A percentile compares a stretch with the other conserved stretches of the same genome.
Evolutionary conservation across 2,888 invertebrate genomes (phyloP).

Genomic region (Drosophila peninsularis): DNA sequence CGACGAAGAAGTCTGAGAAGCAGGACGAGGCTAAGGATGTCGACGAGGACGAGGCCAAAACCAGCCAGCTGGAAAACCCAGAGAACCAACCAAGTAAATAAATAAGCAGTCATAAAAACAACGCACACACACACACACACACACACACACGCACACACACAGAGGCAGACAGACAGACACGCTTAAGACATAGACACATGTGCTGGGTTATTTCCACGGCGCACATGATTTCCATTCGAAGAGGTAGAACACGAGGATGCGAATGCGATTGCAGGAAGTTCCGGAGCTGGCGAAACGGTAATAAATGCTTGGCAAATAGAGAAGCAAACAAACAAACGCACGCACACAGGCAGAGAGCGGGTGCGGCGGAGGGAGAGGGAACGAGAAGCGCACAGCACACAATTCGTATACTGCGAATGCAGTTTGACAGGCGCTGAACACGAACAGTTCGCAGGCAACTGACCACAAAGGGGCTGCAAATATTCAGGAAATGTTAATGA

Average conservation of each 20-base stretch:
- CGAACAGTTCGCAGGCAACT: conserved; percentile 14
- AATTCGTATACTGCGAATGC: background rate
- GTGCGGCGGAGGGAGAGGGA: background rate
- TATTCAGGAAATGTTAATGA: background rate
- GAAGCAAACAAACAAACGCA: conserved; percentile 34
- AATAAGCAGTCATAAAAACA: conserved; percentile 79
- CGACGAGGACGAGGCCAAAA: conserved; percentile 40
- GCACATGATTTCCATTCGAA: conserved; percentile 60
- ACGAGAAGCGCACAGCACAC: background rate
- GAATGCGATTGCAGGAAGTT: conserved; percentile 28
- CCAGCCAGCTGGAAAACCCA: conserved; percentile 77
- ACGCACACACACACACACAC: conserved; percentile 10
- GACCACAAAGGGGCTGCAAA: background rate
- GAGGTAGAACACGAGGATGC: conserved; percentile 17
- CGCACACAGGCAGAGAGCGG: conserved; percentile 9
- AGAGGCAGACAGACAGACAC: background rate
- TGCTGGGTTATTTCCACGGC: conserved; percentile 66
- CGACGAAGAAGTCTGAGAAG: conserved; percentile 13
- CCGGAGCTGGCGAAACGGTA: conserved; percentile 44
- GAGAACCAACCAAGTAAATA: conserved; percentile 73
- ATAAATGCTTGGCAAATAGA: conserved; percentile 71
- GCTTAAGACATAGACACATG: conserved; percentile 19
- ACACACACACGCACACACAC: background rate
- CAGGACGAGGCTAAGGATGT: conserved; percentile 19
- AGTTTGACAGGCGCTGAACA: conserved; percentile 25